A percentile compares a stretch with the other conserved stretches of the same genome.
phyloP scores from a whole-genome alignment of 2,888 invertebrate species.

The Trichopoda pennipes region DNA sequence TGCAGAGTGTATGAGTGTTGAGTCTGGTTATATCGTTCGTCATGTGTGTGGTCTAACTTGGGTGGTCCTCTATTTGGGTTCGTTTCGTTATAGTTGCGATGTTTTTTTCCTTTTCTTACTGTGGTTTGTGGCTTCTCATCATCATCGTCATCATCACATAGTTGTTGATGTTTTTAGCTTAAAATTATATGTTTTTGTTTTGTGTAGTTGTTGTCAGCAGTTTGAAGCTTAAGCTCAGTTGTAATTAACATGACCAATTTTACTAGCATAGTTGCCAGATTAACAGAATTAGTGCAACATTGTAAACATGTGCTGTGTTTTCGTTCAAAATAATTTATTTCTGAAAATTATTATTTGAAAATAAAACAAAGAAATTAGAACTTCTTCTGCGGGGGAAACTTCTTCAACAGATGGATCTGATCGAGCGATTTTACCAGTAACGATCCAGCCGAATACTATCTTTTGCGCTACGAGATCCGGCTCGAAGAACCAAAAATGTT shows the following conservation, averaged over 20 bases:
- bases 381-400: too few relatives aligned
- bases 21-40: conserved; percentile 4
- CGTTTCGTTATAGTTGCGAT: conserved; percentile 48
- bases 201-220: conserved; percentile 11
- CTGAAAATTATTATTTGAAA: too few relatives aligned
- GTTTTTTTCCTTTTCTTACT: conserved; percentile 33
- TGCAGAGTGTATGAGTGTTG: conserved; percentile 1
- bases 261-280: too few relatives aligned
- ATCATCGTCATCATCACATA: conserved; percentile 28
- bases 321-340: too few relatives aligned
- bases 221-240: conserved; percentile 12
- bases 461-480: too few relatives aligned
- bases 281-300: too few relatives aligned
- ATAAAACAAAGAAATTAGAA: too few relatives aligned
- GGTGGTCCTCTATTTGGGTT: conserved; percentile 65
- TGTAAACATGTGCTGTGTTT: too few relatives aligned
- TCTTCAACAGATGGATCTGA: too few relatives aligned
- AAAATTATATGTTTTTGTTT: conserved; percentile 5
- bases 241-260: conserved; percentile 5
- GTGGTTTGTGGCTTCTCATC: conserved; percentile 55
- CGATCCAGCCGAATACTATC: too few relatives aligned
- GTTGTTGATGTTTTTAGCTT: conserved; percentile 39
- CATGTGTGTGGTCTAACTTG: conserved; percentile 66
- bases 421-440: too few relatives aligned
- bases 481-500: too few relatives aligned